A percentile compares a stretch with the other conserved stretches of the same genome.
phyloP scores from a whole-genome alignment of 2,113 vertebrate genomes.

The Nothobranchius furzeri region DNA sequence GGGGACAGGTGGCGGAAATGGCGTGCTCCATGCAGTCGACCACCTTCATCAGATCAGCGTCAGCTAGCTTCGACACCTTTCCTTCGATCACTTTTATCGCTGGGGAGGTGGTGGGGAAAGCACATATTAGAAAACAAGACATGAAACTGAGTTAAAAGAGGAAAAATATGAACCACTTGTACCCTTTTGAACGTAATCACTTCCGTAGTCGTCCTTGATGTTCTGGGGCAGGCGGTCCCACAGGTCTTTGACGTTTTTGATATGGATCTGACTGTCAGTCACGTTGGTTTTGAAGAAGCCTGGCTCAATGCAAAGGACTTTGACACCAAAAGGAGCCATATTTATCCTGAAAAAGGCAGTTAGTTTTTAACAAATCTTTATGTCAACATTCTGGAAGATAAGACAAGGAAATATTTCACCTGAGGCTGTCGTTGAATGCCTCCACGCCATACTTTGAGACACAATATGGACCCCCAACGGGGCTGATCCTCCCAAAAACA shows the following conservation, averaged over 20 bases:
- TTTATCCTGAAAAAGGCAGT: slow-evolving; percentile 66
- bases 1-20: slow-evolving; percentile 77
- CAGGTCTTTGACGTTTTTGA: slow-evolving; percentile 53
- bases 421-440: slow-evolving; percentile 83
- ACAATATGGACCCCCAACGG: slow-evolving; percentile 75
- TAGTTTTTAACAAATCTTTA: fast-evolving
- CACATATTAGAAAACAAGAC: not conserved
- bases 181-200: slow-evolving; percentile 68
- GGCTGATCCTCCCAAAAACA: slow-evolving; percentile 76
- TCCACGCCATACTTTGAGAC: slow-evolving; percentile 84
- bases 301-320: slow-evolving; percentile 82
- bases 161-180: not conserved
- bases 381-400: not conserved
- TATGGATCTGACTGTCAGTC: slow-evolving; percentile 56
- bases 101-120: slow-evolving; percentile 25
- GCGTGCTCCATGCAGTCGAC: slow-evolving; percentile 87
- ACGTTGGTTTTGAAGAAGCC: slow-evolving; percentile 81
- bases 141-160: not conserved
- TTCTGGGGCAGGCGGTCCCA: slow-evolving; percentile 79
- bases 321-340: slow-evolving; percentile 82
- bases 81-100: slow-evolving; percentile 56
- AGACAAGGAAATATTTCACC: slow-evolving; percentile 58
- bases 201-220: slow-evolving; percentile 71
- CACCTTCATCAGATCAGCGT: slow-evolving; percentile 82
- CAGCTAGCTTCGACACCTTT: slow-evolving; percentile 67